Percentiles rank a stretch among this genome's conserved stretches.
phyloP scores from a whole-genome alignment of 2,797 vertebrate species.

The Phylloscopus collybita region DNA sequence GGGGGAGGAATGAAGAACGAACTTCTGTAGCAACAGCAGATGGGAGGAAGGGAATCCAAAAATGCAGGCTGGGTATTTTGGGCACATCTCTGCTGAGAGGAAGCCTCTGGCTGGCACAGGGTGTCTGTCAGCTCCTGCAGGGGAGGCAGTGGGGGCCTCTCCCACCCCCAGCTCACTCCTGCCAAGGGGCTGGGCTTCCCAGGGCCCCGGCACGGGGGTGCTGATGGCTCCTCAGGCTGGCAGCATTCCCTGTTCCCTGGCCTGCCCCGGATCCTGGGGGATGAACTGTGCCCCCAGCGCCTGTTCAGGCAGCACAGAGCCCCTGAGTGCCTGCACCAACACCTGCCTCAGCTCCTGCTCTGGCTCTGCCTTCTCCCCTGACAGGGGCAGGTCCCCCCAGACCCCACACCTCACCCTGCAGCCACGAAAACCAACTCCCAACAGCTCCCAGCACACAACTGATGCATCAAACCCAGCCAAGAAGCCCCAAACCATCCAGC shows the following conservation, averaged over 20 bases:
- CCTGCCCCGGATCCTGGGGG: neutral
- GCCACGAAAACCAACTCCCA: rapidly evolving
- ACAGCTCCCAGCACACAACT: neutral
- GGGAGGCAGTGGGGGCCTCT: neutral
- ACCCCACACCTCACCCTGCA: too few species aligned
- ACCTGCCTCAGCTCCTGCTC: neutral
- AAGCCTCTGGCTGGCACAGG: neutral
- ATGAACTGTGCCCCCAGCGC: neutral
- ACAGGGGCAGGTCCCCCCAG: neutral
- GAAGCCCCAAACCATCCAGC: neutral
- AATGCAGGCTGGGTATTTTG: neutral
- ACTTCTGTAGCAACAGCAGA: neutral
- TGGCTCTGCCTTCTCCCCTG: neutral
- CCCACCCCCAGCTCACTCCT: neutral
- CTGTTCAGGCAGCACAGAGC: neutral
- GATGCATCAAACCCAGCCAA: neutral
- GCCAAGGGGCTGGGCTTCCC: neutral
- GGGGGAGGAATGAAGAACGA: neutral
- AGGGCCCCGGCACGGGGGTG: neutral
- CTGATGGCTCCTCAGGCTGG: neutral
- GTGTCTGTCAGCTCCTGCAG: neutral
- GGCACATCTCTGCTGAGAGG: neutral
- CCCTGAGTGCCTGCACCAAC: neutral
- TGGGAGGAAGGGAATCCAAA: neutral
- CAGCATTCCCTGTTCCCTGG: neutral